Conservation (phyloP, 2,888 invertebrate genomes). For the Sympetrum striolatum region DNA sequence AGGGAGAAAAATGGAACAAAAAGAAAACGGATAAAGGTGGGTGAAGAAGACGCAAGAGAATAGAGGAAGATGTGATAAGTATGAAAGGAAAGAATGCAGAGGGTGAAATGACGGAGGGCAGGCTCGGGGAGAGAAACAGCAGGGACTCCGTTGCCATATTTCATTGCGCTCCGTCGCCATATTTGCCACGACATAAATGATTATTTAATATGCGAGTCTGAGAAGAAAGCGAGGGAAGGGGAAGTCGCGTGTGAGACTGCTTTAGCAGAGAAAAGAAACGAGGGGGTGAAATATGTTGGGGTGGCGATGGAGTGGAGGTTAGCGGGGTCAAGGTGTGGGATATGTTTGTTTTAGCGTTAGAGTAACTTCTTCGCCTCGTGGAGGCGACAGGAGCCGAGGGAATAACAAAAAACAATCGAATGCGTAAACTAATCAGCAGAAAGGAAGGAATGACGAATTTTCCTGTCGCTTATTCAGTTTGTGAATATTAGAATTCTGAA, state of each 20-base stretch:
- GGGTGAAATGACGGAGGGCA: slow-evolving; percentile 31
- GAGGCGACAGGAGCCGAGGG: neutral
- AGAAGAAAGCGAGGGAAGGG: neutral
- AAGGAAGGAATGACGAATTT: neutral
- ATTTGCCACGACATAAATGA: slow-evolving; percentile 42
- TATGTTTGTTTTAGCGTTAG: slow-evolving; percentile 36
- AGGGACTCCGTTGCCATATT: slow-evolving; percentile 35
- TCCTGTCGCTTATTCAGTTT: no score
- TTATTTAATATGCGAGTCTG: slow-evolving; percentile 36
- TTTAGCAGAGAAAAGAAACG: neutral
- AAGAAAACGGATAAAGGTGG: neutral
- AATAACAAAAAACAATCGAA: neutral
- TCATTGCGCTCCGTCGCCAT: slow-evolving; percentile 39
- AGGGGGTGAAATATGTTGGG: neutral
- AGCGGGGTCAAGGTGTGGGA: slow-evolving; percentile 33
- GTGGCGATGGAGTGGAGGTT: neutral
- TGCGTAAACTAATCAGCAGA: neutral
- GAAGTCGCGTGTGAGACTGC: neutral
- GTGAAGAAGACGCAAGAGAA: neutral
- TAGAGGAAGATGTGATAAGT: neutral
- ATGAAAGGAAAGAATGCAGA: neutral
- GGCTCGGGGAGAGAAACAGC: slow-evolving; percentile 27
- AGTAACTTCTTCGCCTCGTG: slow-evolving; percentile 9
- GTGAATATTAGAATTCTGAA: no score
- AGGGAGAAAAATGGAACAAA: no score